These are phyloP conservation scores for Dendrolimus kikuchii DNA, from an alignment of 1,140 invertebrate species.

Conservation along the genomic window DNA sequence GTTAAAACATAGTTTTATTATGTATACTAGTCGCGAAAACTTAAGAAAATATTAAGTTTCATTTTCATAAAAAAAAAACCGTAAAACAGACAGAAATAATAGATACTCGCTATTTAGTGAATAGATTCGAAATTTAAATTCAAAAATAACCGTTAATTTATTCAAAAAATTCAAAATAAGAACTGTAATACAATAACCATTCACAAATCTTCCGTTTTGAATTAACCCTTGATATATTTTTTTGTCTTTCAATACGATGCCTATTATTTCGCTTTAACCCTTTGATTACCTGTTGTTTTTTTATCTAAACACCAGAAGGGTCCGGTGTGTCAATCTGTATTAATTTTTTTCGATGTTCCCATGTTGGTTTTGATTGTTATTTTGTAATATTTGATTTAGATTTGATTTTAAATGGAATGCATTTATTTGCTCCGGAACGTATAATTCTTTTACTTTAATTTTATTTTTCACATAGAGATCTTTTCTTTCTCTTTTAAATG, in stretches of 20 bases:
- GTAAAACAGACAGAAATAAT: no score
- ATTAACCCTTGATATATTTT: constrained; percentile 42
- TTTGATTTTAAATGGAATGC: not conserved
- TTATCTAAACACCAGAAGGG: constrained; percentile 25
- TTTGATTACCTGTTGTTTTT: constrained; percentile 51
- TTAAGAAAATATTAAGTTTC: no score
- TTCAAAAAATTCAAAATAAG: constrained; percentile 22
- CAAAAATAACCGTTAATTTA: constrained; percentile 35
- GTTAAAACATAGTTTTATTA: no score
- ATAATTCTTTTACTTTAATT: no score
- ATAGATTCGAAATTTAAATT: constrained; percentile 3
- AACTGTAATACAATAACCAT: constrained; percentile 33
- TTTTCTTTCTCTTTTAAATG: no score
- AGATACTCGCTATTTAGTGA: no score
- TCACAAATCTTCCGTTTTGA: constrained; percentile 37
- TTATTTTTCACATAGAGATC: no score
- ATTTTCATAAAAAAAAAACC: no score
- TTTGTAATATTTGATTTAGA: constrained; percentile 6
- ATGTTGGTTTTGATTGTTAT: constrained; percentile 10
- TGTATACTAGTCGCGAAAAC: no score
- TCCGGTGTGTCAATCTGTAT: constrained; percentile 48
- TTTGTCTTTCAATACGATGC: constrained; percentile 39
- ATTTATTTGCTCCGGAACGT: no score
- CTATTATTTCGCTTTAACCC: constrained; percentile 34
- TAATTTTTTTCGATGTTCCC: constrained; percentile 24